Evolutionary conservation across 2,888 invertebrate species (phyloP).

Genomic region (Podabrus alpinus): DNA sequence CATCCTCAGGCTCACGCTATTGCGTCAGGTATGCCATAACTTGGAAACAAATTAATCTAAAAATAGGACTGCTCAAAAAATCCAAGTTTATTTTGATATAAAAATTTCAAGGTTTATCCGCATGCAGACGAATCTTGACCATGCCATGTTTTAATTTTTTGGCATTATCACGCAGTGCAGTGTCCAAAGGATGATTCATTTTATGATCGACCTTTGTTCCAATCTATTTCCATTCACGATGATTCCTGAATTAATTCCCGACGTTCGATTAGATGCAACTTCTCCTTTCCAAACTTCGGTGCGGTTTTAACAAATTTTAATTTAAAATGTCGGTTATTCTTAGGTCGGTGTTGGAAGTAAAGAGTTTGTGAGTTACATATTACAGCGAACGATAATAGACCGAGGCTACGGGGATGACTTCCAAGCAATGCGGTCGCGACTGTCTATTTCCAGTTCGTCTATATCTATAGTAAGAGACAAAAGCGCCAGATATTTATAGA

Average conservation of each 20-base stretch:
- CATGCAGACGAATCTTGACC: background rate
- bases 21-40: background rate
- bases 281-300: background rate
- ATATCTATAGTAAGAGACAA: constrained; percentile 33
- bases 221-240: background rate
- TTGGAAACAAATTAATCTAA: background rate
- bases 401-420: constrained; percentile 38
- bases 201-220: background rate
- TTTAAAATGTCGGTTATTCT: constrained; percentile 19
- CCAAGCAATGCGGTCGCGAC: constrained; percentile 40
- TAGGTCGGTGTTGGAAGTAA: constrained; percentile 15
- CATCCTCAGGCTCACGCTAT: background rate
- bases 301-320: background rate
- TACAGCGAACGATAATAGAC: constrained; percentile 32
- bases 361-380: constrained; percentile 17
- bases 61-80: background rate
- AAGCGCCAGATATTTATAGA: constrained; percentile 40
- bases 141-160: constrained; percentile 2
- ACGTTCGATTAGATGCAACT: background rate
- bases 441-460: constrained; percentile 40
- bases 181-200: constrained; percentile 11
- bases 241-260: background rate
- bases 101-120: background rate
- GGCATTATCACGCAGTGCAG: constrained; percentile 9
- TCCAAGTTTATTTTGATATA: background rate